Percentiles rank a stretch among this genome's conserved stretches.
Conservation (phyloP, 2,797 vertebrate genomes). For the Coreius guichenoti region DNA sequence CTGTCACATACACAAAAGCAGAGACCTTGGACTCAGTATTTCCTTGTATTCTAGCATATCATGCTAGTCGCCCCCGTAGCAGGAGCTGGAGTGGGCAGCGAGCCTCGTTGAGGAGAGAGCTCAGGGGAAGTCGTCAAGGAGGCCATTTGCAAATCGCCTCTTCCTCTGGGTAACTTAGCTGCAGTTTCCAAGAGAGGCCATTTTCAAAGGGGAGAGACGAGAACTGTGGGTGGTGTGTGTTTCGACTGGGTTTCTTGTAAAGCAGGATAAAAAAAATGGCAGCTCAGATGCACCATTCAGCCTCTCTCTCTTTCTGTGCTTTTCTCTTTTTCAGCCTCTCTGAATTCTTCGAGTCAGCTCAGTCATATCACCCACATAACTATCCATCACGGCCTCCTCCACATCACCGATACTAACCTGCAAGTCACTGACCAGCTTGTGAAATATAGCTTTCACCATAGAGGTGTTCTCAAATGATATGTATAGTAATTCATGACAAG, state of each 20-base stretch:
- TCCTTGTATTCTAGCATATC: conserved; percentile 49
- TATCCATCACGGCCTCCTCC: conserved; percentile 56
- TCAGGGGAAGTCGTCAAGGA: conserved; percentile 65
- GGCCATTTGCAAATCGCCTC: conserved; percentile 67
- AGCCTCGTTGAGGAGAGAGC: conserved; percentile 65
- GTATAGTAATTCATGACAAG: conserved; percentile 66
- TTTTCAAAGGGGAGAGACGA: conserved; percentile 51
- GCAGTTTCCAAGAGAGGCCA: conserved; percentile 52
- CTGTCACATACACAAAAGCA: conserved; percentile 11
- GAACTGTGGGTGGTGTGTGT: conserved; percentile 62
- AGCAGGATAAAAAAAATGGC: conserved; percentile 57
- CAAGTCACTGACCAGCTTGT: conserved; percentile 24
- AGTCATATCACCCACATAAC: conserved; percentile 57
- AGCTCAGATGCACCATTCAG: conserved; percentile 53
- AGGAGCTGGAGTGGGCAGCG: conserved; percentile 56
- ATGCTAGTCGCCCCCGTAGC: conserved; percentile 54
- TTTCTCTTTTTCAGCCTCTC: conserved; percentile 56
- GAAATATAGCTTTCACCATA: conserved; percentile 20
- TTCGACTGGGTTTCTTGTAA: conserved; percentile 53
- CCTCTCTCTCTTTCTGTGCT: conserved; percentile 33
- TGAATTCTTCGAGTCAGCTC: conserved; percentile 43
- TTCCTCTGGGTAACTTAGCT: conserved; percentile 59
- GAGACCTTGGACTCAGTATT: not conserved
- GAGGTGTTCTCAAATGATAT: conserved; percentile 61
- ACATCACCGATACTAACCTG: conserved; percentile 54